phyloP scores from a whole-genome alignment of 2,888 invertebrate species.

The Lomographa bimaculata region DNA sequence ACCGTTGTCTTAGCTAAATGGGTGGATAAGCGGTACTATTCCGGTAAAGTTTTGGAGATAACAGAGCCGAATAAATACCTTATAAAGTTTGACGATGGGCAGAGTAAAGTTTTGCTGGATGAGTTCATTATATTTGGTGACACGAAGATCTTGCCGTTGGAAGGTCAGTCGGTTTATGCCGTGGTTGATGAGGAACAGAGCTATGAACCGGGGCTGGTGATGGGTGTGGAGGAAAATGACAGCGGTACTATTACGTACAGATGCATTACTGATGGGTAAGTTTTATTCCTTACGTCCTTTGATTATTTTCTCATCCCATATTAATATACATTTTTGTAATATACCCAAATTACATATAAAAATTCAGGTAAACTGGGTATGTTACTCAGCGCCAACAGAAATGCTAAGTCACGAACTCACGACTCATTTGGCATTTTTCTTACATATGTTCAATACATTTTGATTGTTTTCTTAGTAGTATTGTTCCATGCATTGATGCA shows the following conservation, averaged over 20 bases:
- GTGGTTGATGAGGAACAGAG: conserved; percentile 79
- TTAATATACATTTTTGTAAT: no score
- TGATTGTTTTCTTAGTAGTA: no score
- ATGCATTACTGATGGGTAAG: conserved; percentile 77
- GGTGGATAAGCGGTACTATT: conserved; percentile 87
- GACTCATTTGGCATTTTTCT: no score
- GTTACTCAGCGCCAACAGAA: no score
- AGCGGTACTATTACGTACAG: conserved; percentile 72
- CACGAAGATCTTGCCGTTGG: conserved; percentile 72
- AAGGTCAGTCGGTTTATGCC: conserved; percentile 82
- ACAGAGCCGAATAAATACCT: conserved; percentile 84
- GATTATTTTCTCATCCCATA: not conserved
- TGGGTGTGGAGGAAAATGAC: conserved; percentile 70
- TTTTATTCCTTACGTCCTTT: conserved; percentile 10
- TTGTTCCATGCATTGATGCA: no score
- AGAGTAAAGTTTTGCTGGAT: conserved; percentile 81
- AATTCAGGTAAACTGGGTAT: no score
- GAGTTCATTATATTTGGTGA: conserved; percentile 85
- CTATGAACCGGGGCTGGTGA: conserved; percentile 79
- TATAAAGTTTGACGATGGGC: conserved; percentile 86
- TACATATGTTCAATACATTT: no score
- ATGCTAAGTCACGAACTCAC: no score
- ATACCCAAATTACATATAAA: no score
- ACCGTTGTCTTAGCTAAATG: conserved; percentile 86
- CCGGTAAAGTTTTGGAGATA: conserved; percentile 83